These are phyloP conservation scores for Lasioglossum vierecki DNA, from an alignment of 2,888 invertebrate genomes.

Conservation along the genomic window DNA sequence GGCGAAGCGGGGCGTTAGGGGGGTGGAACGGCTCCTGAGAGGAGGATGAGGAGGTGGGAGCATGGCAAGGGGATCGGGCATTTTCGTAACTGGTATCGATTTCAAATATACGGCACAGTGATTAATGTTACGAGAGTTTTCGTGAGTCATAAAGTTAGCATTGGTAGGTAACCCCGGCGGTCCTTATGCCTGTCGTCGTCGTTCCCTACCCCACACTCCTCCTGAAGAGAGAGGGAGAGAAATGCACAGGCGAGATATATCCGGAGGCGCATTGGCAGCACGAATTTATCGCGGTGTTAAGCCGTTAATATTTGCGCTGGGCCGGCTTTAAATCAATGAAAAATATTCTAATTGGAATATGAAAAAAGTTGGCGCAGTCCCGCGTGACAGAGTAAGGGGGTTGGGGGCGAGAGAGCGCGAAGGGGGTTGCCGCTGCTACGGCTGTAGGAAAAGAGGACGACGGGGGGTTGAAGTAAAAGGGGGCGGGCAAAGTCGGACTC, in stretches of 20 bases:
- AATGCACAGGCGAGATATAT: conserved; percentile 21
- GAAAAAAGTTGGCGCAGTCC: conserved; percentile 82
- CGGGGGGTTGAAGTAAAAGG: conserved; percentile 3
- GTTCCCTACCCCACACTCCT: conserved; percentile 1
- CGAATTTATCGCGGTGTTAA: conserved; percentile 82
- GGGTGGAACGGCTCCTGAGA: background rate
- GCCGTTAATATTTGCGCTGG: conserved; percentile 82
- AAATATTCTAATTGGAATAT: conserved; percentile 84
- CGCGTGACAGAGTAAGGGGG: conserved; percentile 53
- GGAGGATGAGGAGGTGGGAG: background rate
- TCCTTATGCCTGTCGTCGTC: conserved; percentile 56
- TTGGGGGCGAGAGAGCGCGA: conserved; percentile 20
- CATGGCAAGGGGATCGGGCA: conserved; percentile 37
- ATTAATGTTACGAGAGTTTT: conserved; percentile 83
- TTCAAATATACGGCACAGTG: conserved; percentile 77
- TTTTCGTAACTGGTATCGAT: conserved; percentile 80
- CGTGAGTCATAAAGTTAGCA: conserved; percentile 82
- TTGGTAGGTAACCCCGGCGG: conserved; percentile 70
- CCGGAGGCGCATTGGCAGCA: conserved; percentile 75
- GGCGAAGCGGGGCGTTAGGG: background rate
- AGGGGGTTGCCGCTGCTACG: background rate
- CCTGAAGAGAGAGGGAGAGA: background rate
- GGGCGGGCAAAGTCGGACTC: conserved; percentile 27
- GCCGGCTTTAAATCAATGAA: conserved; percentile 82
- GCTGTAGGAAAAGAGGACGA: background rate